Base-by-base conservation (phyloP, 2,113 vertebrate species). In the Hippoglossus stenolepis region DNA sequence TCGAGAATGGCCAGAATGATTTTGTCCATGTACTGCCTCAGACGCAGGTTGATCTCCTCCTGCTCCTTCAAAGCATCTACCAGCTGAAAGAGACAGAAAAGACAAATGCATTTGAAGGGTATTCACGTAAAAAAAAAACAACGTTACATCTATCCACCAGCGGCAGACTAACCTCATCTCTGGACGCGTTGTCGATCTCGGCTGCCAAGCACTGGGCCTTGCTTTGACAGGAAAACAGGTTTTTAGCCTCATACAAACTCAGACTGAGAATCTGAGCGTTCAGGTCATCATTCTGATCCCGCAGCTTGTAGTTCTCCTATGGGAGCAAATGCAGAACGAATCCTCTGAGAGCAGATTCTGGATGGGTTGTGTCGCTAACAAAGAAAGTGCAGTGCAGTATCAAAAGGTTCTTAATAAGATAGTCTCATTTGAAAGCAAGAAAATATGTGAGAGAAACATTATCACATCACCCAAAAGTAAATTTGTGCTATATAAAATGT, bases 21-120 rank as follows among this genome's bases (percentile, higher is more conserved):
- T 95, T 99, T 99, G 94, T 99, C 98, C 98, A 99, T 99, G 90
- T 99, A 99, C 87, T 99, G 96, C 75, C 97, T 94, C 65, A 99
- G 93, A 54, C 97, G 96, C 82, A 95, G 96, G 89, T 99, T 99
- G 86, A 99, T 99, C 90, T 99, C 97, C 83, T 99, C 98, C 81
- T 99, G 97, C 74, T 98, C 96, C 92, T 97, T 99, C 70, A 99
- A 90, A 77, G 98, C 98, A 38, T 98, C 97, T 77, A 99, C 97
- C 65, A 99, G 94, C 98, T 99, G 76, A 67, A 28, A 73, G 43
- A 85, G 9, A 84, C 3, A 64, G 38, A 54, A 1, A 5, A 38
- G 56, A 20, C 9, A 58, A 9, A 0, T 3, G 1, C 24, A 24
- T 69, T 0, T 70, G 40, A 35, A 14, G 15, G 51, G 49, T 1